A percentile compares a stretch with the other conserved stretches of the same genome.
phyloP scores from a whole-genome alignment of 2,113 vertebrate species.

The Ailurus styani region DNA sequence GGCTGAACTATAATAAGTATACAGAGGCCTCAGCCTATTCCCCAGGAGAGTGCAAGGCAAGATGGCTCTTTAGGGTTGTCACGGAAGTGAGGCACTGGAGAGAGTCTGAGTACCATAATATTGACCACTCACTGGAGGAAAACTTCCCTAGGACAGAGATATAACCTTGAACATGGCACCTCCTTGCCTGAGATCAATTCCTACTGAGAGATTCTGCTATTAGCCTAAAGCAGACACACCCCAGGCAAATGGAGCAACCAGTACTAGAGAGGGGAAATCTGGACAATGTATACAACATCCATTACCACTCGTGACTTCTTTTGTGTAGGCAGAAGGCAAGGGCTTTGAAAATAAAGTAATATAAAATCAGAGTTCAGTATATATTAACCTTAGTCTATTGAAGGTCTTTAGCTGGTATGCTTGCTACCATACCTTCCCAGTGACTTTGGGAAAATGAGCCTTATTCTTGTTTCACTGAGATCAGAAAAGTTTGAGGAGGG shows the following conservation, averaged over 20 bases:
- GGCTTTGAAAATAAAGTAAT: not conserved
- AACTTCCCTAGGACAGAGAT: not conserved
- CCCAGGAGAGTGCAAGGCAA: not conserved
- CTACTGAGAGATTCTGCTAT: not conserved
- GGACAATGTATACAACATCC: not conserved
- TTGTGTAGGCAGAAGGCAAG: not conserved
- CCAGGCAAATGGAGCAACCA: fast-evolving
- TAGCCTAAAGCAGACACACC: not conserved
- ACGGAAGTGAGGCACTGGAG: not conserved
- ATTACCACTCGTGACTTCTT: not conserved
- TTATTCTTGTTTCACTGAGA: not conserved
- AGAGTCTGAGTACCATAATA: not conserved
- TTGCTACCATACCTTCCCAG: not conserved
- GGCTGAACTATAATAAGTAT: not conserved
- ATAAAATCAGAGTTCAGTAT: not conserved
- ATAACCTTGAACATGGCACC: not conserved
- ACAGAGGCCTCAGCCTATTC: not conserved
- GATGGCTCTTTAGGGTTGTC: too few species aligned
- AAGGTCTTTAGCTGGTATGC: not conserved
- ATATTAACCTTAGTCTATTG: not conserved
- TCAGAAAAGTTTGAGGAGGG: not conserved
- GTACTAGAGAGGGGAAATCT: not conserved
- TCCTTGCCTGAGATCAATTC: not conserved
- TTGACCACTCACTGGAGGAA: not conserved
- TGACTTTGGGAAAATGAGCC: not conserved